Base-by-base conservation (phyloP, 2,888 invertebrate genomes). In the Ormyrus rosae region DNA sequence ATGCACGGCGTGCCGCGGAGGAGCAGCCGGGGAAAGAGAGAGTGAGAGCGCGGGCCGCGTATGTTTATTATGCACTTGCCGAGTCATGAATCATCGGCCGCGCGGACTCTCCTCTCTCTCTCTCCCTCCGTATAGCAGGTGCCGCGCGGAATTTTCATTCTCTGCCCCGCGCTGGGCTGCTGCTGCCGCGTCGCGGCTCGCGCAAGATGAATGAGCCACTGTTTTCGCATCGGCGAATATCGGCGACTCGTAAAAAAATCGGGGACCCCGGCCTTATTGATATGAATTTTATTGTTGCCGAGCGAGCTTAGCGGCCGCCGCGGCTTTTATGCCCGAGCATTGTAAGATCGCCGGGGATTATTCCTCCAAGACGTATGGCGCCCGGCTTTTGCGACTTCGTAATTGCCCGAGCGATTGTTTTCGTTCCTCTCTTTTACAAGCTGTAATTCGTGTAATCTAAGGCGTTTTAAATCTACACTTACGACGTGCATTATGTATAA, bases 91-190 rank as follows among this genome's bases (percentile, higher is more conserved):
- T 81, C 81, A 81, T 81, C 81, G 64, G 65, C 67, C 19, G 19
- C 19, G 19, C 19, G 72, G 61, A 34, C 50, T 46, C 13, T 65
- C 65, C n/a, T 1, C 61, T 45, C 60, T 6, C 60, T 10, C 10
- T 56, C 68, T 53, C 68, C 11, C 60, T 2, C 34, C 60, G 50
- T 8, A 46, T 61, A 67, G 78, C 81, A 81, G 81, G 81, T 81
- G 81, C 75, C 78, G 78, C 19, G 19, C 78, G 75, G 81, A 81
- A 81, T 81, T 81, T 81, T 81, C 81, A 81, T 81, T 79, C 75
- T 74, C 73, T 11, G 51, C 74, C 69, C 72, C 71, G n/a, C n/a
- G 50, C 65, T 5, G 4, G 8, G 4, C 73, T 11, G 51, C 73
- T 11, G 51, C 63, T 0, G 11, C 48, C 45, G 69, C 72, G 63